These are phyloP conservation scores for Dryoscopus gambensis DNA, from an alignment of 2,113 vertebrate genomes.

Conservation along the genomic window DNA sequence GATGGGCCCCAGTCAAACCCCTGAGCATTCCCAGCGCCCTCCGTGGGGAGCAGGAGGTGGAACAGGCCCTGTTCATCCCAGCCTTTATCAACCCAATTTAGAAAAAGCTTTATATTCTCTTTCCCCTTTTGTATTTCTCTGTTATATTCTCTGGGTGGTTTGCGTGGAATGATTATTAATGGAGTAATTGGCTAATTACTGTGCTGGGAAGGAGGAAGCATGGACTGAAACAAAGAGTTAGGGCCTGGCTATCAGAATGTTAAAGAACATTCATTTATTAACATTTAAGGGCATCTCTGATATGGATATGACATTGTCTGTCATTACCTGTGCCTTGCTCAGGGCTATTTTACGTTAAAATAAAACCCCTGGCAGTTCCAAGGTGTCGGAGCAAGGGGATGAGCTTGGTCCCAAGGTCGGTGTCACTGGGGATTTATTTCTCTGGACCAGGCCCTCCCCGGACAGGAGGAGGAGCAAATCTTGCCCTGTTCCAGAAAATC, in stretches of 20 bases:
- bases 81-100: not conserved
- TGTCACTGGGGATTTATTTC: not conserved
- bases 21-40: not conserved
- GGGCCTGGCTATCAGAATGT: not conserved
- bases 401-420: not conserved
- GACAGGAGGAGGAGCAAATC: not conserved
- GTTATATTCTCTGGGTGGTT: not conserved
- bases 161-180: not conserved
- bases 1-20: not conserved
- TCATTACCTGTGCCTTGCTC: not conserved
- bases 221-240: not conserved
- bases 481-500: not conserved
- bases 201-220: not conserved
- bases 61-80: not conserved
- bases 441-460: not conserved
- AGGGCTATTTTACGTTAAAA: not conserved
- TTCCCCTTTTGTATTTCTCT: not conserved
- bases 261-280: not conserved
- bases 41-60: not conserved
- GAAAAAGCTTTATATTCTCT: not conserved
- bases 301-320: too few relatives aligned
- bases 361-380: not conserved
- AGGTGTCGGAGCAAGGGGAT: not conserved
- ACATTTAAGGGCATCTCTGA: not conserved
- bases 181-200: not conserved